phyloP scores from a whole-genome alignment of 2,113 vertebrate species.

The Rana temporaria region DNA sequence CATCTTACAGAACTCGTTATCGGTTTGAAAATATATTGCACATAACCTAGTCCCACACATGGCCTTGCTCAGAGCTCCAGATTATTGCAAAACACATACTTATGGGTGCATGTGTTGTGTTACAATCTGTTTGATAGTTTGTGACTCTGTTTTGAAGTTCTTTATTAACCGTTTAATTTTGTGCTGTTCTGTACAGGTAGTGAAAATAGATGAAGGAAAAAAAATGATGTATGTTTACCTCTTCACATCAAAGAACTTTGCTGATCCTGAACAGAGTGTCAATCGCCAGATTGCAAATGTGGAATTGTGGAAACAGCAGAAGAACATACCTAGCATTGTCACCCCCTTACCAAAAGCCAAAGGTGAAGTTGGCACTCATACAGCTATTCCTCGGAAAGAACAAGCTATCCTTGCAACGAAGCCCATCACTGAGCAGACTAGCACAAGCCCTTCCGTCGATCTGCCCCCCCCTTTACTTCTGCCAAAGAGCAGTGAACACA shows the following conservation, averaged over 20 bases:
- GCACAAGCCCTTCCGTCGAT: constrained; percentile 13
- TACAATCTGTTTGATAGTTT: no score
- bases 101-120: no score
- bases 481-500: constrained; percentile 80
- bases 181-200: constrained; percentile 75
- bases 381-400: constrained; percentile 60
- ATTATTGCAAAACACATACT: no score
- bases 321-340: constrained; percentile 82
- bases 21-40: no score
- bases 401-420: constrained; percentile 52
- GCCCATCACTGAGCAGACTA: constrained; percentile 55
- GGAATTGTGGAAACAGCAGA: constrained; percentile 84
- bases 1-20: no score
- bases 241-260: constrained; percentile 76
- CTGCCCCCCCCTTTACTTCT: constrained; percentile 79
- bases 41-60: no score
- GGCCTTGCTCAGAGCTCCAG: no score
- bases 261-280: constrained; percentile 76
- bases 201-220: constrained; percentile 74
- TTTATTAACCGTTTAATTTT: background rate
- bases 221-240: constrained; percentile 79
- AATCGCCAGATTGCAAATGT: constrained; percentile 82
- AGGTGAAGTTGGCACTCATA: background rate
- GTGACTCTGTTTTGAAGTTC: background rate
- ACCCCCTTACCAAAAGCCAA: constrained; percentile 56